A percentile compares a stretch with the other conserved stretches of the same genome.
Conservation (phyloP, 2,113 vertebrate species). For the Romanogobio albipinnatus region DNA sequence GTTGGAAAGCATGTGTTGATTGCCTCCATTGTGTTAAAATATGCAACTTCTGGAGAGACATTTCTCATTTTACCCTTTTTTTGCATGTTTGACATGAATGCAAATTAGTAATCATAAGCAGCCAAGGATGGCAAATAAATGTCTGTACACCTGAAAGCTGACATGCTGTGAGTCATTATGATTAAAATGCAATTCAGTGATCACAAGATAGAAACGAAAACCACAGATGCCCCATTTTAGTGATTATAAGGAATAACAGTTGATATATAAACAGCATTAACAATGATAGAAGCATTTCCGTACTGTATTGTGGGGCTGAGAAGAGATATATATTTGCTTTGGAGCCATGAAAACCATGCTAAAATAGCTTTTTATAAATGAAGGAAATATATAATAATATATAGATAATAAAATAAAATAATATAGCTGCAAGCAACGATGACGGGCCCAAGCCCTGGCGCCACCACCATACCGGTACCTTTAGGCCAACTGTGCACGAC, state of each 20-base stretch:
- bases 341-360: no score
- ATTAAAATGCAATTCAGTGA: constrained; percentile 24
- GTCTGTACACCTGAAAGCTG: constrained; percentile 26
- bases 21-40: background rate
- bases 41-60: background rate
- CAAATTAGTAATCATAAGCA: background rate
- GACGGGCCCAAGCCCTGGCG: no score
- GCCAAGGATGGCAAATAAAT: constrained; percentile 22
- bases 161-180: constrained; percentile 15
- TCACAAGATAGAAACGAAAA: constrained; percentile 11
- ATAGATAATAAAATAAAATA: no score
- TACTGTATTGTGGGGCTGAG: background rate
- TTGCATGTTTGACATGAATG: background rate
- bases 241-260: constrained; percentile 29
- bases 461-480: no score
- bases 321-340: background rate
- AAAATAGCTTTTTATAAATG: background rate
- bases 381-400: no score
- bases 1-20: background rate
- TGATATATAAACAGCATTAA: constrained; percentile 34
- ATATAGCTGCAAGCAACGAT: no score
- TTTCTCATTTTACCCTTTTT: background rate
- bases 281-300: constrained; percentile 14
- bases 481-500: no score
- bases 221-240: constrained; percentile 19